phyloP scores from a whole-genome alignment of 2,888 invertebrate genomes.

The Scaptomyza cyrtandrae region DNA sequence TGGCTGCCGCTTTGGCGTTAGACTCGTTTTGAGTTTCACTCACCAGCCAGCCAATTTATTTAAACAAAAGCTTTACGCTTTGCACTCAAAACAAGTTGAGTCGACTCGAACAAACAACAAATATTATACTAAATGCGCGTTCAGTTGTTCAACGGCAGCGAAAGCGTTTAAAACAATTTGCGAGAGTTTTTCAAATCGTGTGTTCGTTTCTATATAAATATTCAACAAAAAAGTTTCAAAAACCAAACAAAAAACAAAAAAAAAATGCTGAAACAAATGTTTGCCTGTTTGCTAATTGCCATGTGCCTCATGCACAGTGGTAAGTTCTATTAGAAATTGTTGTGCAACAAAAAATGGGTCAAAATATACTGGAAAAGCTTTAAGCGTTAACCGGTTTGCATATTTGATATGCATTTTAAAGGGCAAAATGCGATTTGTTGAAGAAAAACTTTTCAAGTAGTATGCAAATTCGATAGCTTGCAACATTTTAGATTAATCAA shows the following conservation, averaged over 20 bases:
- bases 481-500: not conserved
- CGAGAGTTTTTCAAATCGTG: conserved; percentile 1
- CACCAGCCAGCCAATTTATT: conserved; percentile 35
- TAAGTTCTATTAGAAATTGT: conserved; percentile 58
- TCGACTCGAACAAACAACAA: conserved; percentile 25
- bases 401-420: not conserved
- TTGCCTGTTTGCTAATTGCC: conserved; percentile 70
- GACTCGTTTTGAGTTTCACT: conserved; percentile 73
- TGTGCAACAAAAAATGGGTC: conserved; percentile 2
- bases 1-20: conserved; percentile 1
- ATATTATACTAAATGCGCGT: conserved; percentile 41
- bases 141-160: conserved; percentile 65
- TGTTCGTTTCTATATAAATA: not conserved
- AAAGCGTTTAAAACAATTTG: conserved; percentile 35
- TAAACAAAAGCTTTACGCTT: conserved; percentile 56
- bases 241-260: conserved; percentile 5
- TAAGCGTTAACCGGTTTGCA: conserved; percentile 32
- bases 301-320: conserved; percentile 79
- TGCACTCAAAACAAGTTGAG: conserved; percentile 44
- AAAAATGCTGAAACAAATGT: conserved; percentile 79
- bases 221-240: conserved; percentile 1
- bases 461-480: no score
- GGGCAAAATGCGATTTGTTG: not conserved
- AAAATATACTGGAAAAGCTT: not conserved
- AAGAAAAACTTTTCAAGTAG: not conserved